phyloP scores from a whole-genome alignment of 2,113 vertebrate genomes.

The Neogale vison region DNA sequence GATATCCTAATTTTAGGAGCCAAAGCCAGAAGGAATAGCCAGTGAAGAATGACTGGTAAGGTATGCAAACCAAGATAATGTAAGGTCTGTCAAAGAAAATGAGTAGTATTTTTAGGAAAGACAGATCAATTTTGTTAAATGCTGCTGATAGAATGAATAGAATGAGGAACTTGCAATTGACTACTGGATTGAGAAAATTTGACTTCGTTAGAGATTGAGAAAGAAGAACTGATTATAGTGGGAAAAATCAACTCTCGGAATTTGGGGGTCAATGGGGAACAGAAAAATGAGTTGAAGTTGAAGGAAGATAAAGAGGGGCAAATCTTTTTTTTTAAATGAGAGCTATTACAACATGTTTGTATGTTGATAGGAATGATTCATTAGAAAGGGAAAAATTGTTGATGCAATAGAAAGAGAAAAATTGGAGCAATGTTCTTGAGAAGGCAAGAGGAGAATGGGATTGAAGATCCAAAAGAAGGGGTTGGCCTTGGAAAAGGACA shows the following conservation, averaged over 20 bases:
- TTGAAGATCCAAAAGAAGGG: neutral
- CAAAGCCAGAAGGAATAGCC: neutral
- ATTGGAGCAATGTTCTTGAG: neutral
- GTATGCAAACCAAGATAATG: neutral
- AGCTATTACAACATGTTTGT: neutral
- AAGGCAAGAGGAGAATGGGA: neutral
- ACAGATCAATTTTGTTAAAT: neutral
- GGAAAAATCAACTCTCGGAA: neutral
- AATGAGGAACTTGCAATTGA: neutral
- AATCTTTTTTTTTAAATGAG: neutral
- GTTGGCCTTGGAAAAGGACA: neutral
- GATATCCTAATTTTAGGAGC: neutral
- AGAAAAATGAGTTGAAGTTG: neutral
- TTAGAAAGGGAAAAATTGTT: conserved; percentile 28
- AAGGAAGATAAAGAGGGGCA: neutral
- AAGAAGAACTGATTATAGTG: neutral
- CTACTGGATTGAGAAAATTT: neutral
- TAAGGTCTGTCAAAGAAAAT: neutral
- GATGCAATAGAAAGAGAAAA: conserved; percentile 44
- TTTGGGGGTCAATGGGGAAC: neutral
- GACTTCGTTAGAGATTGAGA: neutral
- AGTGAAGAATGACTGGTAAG: neutral
- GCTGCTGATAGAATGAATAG: neutral
- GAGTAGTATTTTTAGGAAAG: neutral
- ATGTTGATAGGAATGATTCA: conserved; percentile 25